Evolutionary conservation across 2,888 invertebrate genomes (phyloP).

Genomic region (Amblyjoppa proteus): DNA sequence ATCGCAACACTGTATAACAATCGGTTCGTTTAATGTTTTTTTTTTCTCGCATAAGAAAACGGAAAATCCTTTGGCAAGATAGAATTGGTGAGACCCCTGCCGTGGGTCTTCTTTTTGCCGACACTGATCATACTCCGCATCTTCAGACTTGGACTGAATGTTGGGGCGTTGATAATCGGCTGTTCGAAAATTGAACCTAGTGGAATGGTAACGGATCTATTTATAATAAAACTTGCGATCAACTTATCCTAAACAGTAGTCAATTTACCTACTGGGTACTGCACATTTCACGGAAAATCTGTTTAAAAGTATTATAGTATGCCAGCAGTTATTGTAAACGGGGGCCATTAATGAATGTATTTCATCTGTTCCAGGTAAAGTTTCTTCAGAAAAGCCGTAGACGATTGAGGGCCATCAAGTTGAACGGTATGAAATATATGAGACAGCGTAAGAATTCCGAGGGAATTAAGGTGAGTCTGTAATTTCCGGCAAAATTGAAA

Average conservation of each 20-base stretch:
- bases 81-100: conserved; percentile 87
- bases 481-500: background rate
- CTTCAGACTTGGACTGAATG: conserved; percentile 85
- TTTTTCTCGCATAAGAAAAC: conserved; percentile 85
- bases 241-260: background rate
- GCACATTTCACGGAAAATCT: background rate
- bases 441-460: conserved; percentile 70
- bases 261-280: background rate
- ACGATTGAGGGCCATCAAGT: conserved; percentile 86
- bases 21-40: background rate
- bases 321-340: background rate
- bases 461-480: conserved; percentile 41
- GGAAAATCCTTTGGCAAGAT: conserved; percentile 82
- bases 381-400: conserved; percentile 86
- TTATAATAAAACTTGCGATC: background rate
- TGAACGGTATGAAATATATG: conserved; percentile 86
- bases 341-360: background rate
- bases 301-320: background rate
- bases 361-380: conserved; percentile 84
- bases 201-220: conserved; percentile 84
- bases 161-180: conserved; percentile 85
- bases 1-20: background rate
- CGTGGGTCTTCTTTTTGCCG: conserved; percentile 87
- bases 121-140: conserved; percentile 85
- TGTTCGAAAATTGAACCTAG: conserved; percentile 86